Evolutionary conservation across 2,113 vertebrate genomes (phyloP).

Genomic region (Dicentrarchus labrax): DNA sequence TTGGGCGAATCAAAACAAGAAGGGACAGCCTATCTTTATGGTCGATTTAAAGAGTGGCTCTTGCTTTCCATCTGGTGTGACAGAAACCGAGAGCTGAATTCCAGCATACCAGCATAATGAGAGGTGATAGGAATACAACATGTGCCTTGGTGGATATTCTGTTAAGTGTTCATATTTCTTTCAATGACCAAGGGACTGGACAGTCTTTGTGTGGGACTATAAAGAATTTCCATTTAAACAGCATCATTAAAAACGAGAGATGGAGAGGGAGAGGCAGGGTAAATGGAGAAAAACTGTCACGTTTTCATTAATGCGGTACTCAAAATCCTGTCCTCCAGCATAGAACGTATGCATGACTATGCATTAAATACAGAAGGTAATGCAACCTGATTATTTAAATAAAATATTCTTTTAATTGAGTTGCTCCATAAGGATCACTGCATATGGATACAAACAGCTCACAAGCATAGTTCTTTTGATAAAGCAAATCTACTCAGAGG

Average conservation of each 20-base stretch:
- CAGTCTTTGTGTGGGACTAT: conserved; percentile 25
- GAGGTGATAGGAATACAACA: conserved; percentile 34
- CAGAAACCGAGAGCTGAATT: conserved; percentile 22
- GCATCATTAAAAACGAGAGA: conserved; percentile 36
- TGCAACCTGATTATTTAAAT: conserved; percentile 64
- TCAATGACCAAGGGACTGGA: not conserved
- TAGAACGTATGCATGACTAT: conserved; percentile 22
- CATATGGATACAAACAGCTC: conserved; percentile 31
- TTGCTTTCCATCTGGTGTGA: conserved; percentile 32
- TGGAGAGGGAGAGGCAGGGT: not conserved
- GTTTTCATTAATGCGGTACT: conserved; percentile 35
- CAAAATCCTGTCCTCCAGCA: conserved; percentile 23
- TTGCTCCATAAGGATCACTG: conserved; percentile 50
- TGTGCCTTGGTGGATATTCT: conserved; percentile 34
- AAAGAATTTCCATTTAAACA: conserved; percentile 48
- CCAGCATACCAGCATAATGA: conserved; percentile 21
- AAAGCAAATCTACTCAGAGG: conserved; percentile 55
- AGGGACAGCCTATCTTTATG: conserved; percentile 26
- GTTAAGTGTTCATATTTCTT: conserved; percentile 26
- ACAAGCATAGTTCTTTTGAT: conserved; percentile 42
- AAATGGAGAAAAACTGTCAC: conserved; percentile 28
- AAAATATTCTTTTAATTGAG: conserved; percentile 60
- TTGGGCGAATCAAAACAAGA: conserved; percentile 12
- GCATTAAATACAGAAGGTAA: conserved; percentile 40
- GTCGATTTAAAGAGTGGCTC: conserved; percentile 29